phyloP scores from a whole-genome alignment of 2,888 invertebrate species.

The Limnephilus auricula region DNA sequence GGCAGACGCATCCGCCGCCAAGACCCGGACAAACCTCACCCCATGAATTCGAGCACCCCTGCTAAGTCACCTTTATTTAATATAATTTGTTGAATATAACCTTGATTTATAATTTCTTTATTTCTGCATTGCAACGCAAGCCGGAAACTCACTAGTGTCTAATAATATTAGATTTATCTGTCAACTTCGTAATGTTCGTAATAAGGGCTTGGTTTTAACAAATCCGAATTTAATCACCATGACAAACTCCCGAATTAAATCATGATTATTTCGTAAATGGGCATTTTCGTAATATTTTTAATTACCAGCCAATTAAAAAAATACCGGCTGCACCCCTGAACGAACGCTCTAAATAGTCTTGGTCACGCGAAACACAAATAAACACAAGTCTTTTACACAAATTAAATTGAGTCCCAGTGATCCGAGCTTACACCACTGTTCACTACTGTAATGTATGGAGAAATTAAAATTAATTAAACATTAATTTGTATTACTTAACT shows the following conservation, averaged over 20 bases:
- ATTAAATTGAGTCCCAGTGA: slow-evolving; percentile 60
- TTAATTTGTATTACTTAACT: neutral
- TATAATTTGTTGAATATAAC: too few relatives aligned
- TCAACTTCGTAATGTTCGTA: neutral
- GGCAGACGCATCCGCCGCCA: too few relatives aligned
- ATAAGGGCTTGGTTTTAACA: slow-evolving; percentile 19
- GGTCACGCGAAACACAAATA: slow-evolving; percentile 62
- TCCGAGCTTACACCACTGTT: slow-evolving; percentile 21
- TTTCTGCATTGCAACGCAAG: too few relatives aligned
- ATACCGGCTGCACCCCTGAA: slow-evolving; percentile 43
- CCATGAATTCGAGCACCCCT: too few relatives aligned
- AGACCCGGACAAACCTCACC: too few relatives aligned
- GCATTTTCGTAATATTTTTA: slow-evolving; percentile 36
- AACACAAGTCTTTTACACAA: slow-evolving; percentile 65
- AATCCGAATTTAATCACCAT: slow-evolving; percentile 27
- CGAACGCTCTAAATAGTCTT: slow-evolving; percentile 40
- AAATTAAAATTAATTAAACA: neutral
- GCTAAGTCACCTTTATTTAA: too few relatives aligned
- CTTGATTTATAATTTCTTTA: too few relatives aligned
- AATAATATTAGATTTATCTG: neutral
- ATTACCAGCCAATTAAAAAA: slow-evolving; percentile 48
- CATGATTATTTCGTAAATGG: neutral
- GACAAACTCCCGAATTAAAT: slow-evolving; percentile 16
- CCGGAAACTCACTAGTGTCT: too few relatives aligned
- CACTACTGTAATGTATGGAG: neutral